Percentiles rank a stretch among this genome's conserved stretches.
Conservation (phyloP, 2,797 vertebrate genomes). For the Poeciliopsis paucimaculata region DNA sequence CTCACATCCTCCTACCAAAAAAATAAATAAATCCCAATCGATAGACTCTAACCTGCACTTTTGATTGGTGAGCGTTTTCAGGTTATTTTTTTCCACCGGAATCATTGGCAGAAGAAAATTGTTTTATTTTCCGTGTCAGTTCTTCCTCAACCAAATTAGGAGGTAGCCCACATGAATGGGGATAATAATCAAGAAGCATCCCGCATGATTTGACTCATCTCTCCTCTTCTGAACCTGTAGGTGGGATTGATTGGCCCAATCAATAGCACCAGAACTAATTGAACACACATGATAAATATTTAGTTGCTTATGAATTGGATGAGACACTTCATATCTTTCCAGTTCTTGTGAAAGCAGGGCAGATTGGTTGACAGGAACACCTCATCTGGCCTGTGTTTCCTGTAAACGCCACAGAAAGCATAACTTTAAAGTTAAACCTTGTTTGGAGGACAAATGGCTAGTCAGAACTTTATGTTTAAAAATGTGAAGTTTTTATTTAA, state of each 20-base stretch:
- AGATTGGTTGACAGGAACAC: conserved; percentile 60
- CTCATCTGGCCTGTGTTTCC: conserved; percentile 38
- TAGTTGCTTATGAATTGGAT: conserved; percentile 27
- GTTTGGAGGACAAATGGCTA: not conserved
- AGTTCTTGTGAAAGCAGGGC: conserved; percentile 33
- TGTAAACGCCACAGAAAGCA: conserved; percentile 12
- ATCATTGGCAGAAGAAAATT: conserved; percentile 42
- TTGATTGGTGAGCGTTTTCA: conserved; percentile 53
- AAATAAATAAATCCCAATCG: conserved; percentile 44
- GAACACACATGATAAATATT: conserved; percentile 71
- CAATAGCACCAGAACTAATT: conserved; percentile 68
- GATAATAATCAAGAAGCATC: conserved; percentile 51
- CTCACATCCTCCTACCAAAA: not conserved
- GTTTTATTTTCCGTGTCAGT: conserved; percentile 17
- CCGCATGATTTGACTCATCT: conserved; percentile 56
- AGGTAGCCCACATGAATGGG: conserved; percentile 35
- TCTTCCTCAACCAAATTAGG: conserved; percentile 55
- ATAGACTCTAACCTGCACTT: conserved; percentile 63
- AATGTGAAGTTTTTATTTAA: not conserved
- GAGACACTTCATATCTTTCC: conserved; percentile 40
- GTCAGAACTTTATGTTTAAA: not conserved
- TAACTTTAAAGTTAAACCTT: not conserved
- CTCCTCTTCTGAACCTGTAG: conserved; percentile 35
- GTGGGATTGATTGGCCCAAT: conserved; percentile 65
- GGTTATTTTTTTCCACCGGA: conserved; percentile 51